These are phyloP conservation scores for Tipula vernalis DNA, from an alignment of 2,888 invertebrate species.

Conservation along the genomic window DNA sequence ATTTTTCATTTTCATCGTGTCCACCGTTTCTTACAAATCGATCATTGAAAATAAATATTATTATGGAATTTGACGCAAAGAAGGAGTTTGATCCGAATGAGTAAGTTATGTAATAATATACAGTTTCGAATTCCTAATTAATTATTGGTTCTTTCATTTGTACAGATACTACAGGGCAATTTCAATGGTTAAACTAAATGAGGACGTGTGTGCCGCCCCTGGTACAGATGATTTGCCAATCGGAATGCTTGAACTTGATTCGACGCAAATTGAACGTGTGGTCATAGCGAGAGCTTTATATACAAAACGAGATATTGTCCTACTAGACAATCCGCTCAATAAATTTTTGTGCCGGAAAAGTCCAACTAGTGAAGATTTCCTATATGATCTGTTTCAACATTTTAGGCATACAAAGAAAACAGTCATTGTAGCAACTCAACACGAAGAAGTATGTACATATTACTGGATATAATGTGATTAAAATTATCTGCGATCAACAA, in stretches of 20 bases:
- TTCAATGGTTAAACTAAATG: constrained; percentile 10
- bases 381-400: background rate
- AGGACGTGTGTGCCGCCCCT: constrained; percentile 7
- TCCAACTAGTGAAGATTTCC: background rate
- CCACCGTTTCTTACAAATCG: constrained; percentile 12
- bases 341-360: background rate
- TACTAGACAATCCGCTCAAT: constrained; percentile 15
- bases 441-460: background rate
- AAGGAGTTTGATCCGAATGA: constrained; percentile 11
- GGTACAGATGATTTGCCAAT: constrained; percentile 15
- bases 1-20: constrained; percentile 14
- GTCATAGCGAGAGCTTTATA: constrained; percentile 15
- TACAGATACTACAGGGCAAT: constrained; percentile 13
- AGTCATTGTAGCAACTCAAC: constrained; percentile 14
- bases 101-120: background rate
- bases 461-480: background rate
- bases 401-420: constrained; percentile 13
- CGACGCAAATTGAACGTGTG: constrained; percentile 13
- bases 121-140: background rate
- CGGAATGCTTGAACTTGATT: constrained; percentile 11
- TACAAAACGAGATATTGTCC: constrained; percentile 14
- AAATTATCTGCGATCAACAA: background rate
- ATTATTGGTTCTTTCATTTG: background rate
- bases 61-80: constrained; percentile 10
- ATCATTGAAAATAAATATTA: constrained; percentile 13